Percentiles rank a stretch among this genome's conserved stretches.
Evolutionary conservation across 1,140 invertebrate genomes (phyloP).

Genomic region (Acarapis woodi): DNA sequence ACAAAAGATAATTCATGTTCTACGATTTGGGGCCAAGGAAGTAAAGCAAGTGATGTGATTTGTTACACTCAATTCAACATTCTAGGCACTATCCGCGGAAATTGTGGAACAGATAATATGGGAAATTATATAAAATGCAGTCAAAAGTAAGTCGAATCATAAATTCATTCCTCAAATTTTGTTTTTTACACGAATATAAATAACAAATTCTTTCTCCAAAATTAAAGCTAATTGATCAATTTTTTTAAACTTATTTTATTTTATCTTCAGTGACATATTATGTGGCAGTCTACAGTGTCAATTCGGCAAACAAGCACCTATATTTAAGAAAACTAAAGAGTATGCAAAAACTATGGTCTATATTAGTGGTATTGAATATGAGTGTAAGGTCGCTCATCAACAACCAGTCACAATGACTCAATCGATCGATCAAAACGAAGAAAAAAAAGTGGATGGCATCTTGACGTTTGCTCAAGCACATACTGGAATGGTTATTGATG

Average conservation of each 20-base stretch:
- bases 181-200: background rate
- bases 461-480: slow-evolving; percentile 30
- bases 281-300: slow-evolving; percentile 74
- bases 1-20: slow-evolving; percentile 57
- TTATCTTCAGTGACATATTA: slow-evolving; percentile 34
- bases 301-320: slow-evolving; percentile 42
- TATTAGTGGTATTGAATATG: slow-evolving; percentile 49
- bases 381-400: slow-evolving; percentile 73
- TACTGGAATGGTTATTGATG: slow-evolving; percentile 50
- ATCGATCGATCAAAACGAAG: slow-evolving; percentile 14
- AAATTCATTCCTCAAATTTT: background rate
- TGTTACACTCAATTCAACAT: slow-evolving; percentile 82
- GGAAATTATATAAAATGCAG: slow-evolving; percentile 60
- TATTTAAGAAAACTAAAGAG: slow-evolving; percentile 28
- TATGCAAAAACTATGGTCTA: slow-evolving; percentile 57
- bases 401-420: background rate
- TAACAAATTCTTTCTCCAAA: slow-evolving; percentile 3
- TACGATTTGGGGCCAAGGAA: slow-evolving; percentile 52
- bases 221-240: no score
- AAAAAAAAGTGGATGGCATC: slow-evolving; percentile 31
- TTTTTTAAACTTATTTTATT: background rate
- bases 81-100: slow-evolving; percentile 65
- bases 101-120: slow-evolving; percentile 49
- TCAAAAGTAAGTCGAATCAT: slow-evolving; percentile 33
- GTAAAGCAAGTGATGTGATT: slow-evolving; percentile 34